Base-by-base conservation (phyloP, 2,888 invertebrate species). In the Diloba caeruleocephala region DNA sequence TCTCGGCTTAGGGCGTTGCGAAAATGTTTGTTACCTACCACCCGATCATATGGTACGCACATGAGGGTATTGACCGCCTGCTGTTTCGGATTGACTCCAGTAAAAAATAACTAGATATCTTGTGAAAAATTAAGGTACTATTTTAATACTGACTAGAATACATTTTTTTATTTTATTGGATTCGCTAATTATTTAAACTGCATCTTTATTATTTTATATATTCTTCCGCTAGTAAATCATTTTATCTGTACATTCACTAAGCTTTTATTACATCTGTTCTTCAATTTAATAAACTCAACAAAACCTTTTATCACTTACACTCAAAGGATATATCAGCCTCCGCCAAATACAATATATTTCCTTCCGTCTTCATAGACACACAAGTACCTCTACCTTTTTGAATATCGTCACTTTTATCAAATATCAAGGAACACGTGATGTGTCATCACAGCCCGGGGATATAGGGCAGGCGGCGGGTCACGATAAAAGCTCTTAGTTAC, bases 401-500 rank as follows among this genome's bases (percentile, higher is more conserved):
- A 34, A 63, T 46, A 54, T 41, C 34, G 48, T 43, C 34, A 34
- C 44, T 51, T 56, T 69, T 69, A 53, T 68, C 65, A 76, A 78
- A 79, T 78, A 79, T 76, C 62, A 68, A 69, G 71, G 62, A 62
- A 55, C 44, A 60, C 64, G 53, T 52, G 48, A 56, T 29, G 75
- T 81, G 79, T 73, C 80, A 81, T 79, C 83, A 79, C 61, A 63
- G 81, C 84, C 79, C 53, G 79, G 80, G 73, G 83, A 89, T 86
- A 79, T 88, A 83, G 89, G 85, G 76, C 88, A 79, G 64, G 64
- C 77, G 66, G 67, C 67, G 74, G 89, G 89, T 89, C 90, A 85
- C 81, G 84, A 85, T 85, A 83, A 87, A 88, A 88, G 87, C 89
- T 76, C 89, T 89, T 85, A 82, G 82, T 87, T 89, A 86, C 69